Evolutionary conservation across 1,140 invertebrate species (phyloP).

Genomic region (Drosophila santomea): DNA sequence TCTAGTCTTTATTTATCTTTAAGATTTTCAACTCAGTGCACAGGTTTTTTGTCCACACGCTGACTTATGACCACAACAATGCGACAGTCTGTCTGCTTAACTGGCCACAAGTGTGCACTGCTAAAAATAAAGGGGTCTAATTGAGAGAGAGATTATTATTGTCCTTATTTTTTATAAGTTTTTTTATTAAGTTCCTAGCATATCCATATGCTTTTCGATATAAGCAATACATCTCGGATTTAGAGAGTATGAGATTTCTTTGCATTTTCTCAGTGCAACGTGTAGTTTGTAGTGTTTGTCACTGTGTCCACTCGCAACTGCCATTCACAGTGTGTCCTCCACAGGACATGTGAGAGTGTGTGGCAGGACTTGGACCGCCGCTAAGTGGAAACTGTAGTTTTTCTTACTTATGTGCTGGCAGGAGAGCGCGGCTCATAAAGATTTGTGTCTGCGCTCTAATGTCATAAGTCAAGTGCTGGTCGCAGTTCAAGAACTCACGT

Average conservation of each 20-base stretch:
- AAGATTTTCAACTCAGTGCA: constrained; percentile 79
- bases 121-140: constrained; percentile 7
- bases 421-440: constrained; percentile 64
- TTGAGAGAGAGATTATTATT: too few species aligned
- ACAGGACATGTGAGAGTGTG: constrained; percentile 30
- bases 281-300: constrained; percentile 59
- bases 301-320: constrained; percentile 78
- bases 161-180: too few species aligned
- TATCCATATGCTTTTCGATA: too few species aligned
- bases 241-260: background rate
- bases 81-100: constrained; percentile 67
- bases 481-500: constrained; percentile 71
- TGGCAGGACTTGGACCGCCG: constrained; percentile 50
- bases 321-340: constrained; percentile 65
- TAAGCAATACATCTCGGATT: too few species aligned
- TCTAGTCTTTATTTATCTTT: constrained; percentile 82
- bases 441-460: constrained; percentile 77
- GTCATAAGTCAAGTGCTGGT: constrained; percentile 78
- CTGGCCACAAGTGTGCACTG: constrained; percentile 21
- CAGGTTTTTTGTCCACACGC: constrained; percentile 60
- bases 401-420: constrained; percentile 74
- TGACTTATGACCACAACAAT: constrained; percentile 74
- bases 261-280: constrained; percentile 7
- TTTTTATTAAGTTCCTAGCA: too few species aligned
- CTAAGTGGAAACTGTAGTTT: constrained; percentile 82